These are phyloP conservation scores for Cheilinus undulatus DNA, from an alignment of 2,113 vertebrate species.

Conservation along the genomic window DNA sequence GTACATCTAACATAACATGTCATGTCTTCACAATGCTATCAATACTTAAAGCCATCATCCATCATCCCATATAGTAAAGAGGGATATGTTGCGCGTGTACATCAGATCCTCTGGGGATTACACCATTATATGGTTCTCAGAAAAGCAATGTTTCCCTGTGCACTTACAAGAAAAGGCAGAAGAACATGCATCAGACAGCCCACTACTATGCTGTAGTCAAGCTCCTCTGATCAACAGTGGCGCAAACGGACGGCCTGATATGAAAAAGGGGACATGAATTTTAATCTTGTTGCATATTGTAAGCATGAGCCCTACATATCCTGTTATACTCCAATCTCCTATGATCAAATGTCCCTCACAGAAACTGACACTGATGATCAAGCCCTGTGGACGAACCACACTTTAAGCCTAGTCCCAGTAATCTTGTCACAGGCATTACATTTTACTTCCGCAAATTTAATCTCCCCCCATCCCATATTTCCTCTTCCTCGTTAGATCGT, in stretches of 20 bases:
- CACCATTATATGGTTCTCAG: not conserved
- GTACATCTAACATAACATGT: not conserved
- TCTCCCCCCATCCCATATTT: not conserved
- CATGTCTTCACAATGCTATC: not conserved
- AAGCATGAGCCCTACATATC: not conserved
- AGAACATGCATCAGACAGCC: conserved; percentile 22
- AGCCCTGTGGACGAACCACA: not conserved
- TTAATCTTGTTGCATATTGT: not conserved
- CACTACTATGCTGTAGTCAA: conserved; percentile 5
- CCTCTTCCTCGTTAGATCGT: not conserved
- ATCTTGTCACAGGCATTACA: not conserved
- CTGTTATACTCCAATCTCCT: not conserved
- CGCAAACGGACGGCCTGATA: not conserved
- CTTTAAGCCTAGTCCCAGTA: not conserved
- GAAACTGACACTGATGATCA: not conserved
- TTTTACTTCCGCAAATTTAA: not conserved
- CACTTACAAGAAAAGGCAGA: conserved; percentile 21
- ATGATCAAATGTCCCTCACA: not conserved
- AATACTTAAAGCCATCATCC: not conserved
- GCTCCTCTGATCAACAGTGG: not conserved
- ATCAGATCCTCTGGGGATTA: not conserved
- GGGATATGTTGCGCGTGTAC: not conserved
- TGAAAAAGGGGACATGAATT: not conserved
- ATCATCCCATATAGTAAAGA: not conserved
- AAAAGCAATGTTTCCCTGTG: conserved; percentile 15